Conservation (phyloP, 1,140 invertebrate genomes). For the Trichoplusia ni region DNA sequence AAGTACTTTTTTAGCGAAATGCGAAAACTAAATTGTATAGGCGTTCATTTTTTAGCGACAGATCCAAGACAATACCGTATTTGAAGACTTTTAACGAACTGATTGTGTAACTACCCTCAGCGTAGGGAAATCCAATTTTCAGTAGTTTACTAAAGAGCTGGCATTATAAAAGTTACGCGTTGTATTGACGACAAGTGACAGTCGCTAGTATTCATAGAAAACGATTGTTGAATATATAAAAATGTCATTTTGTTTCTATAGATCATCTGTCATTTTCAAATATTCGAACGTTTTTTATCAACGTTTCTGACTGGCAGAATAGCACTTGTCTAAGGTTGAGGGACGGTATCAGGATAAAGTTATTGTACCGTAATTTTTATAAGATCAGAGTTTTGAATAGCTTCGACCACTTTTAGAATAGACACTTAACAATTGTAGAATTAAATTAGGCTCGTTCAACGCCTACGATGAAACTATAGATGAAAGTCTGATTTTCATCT, state of each 20-base stretch:
- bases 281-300: too few species aligned
- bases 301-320: too few species aligned
- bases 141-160: slow-evolving; percentile 35
- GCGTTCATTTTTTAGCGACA: slow-evolving; percentile 1
- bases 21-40: background rate
- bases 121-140: slow-evolving; percentile 46
- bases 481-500: slow-evolving; percentile 38
- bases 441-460: background rate
- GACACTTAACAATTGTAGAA: slow-evolving; percentile 11
- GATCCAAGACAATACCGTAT: slow-evolving; percentile 44
- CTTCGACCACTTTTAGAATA: slow-evolving; percentile 28
- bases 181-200: too few species aligned
- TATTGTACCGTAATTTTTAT: slow-evolving; percentile 23
- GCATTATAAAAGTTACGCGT: slow-evolving; percentile 33
- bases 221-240: too few species aligned
- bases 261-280: too few species aligned
- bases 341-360: background rate
- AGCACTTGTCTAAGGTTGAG: background rate
- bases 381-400: slow-evolving; percentile 18
- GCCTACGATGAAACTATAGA: slow-evolving; percentile 15
- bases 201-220: too few species aligned
- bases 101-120: slow-evolving; percentile 39
- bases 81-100: slow-evolving; percentile 40
- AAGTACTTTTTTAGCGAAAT: slow-evolving; percentile 9
- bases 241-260: too few species aligned